A percentile compares a stretch with the other conserved stretches of the same genome.
phyloP scores from a whole-genome alignment of 1,140 invertebrate genomes.

The Aphaenogaster ashmeadi region DNA sequence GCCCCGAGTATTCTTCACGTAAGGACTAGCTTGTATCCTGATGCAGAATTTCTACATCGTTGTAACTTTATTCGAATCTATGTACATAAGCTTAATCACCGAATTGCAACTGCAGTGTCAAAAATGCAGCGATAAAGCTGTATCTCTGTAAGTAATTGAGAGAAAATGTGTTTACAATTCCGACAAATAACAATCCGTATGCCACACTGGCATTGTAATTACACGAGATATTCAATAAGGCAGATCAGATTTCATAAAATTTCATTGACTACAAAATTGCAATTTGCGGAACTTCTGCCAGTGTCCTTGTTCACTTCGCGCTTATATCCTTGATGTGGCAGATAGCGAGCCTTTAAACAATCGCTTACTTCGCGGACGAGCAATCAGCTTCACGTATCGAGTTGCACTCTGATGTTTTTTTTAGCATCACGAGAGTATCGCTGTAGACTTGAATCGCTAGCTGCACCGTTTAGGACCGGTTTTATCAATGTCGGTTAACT shows the following conservation, averaged over 20 bases:
- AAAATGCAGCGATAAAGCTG: background rate
- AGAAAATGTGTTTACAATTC: background rate
- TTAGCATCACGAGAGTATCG: background rate
- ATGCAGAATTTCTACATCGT: background rate
- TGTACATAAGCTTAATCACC: background rate
- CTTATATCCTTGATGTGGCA: background rate
- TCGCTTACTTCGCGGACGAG: background rate
- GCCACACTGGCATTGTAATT: background rate
- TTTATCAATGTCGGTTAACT: constrained; percentile 21
- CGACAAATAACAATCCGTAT: background rate
- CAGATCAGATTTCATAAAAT: constrained; percentile 7
- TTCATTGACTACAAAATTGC: background rate
- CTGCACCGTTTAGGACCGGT: constrained; percentile 23
- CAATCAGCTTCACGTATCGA: background rate
- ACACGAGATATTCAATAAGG: background rate
- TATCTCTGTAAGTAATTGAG: background rate
- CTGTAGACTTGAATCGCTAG: background rate
- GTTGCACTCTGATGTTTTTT: background rate
- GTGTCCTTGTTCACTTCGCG: background rate
- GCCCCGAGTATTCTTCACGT: background rate
- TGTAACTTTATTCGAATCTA: background rate
- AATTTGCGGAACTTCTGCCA: background rate
- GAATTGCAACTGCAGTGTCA: background rate
- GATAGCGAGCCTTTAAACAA: constrained; percentile 15
- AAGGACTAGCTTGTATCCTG: background rate